phyloP scores from a whole-genome alignment of 2,888 invertebrate genomes.

The Helicoverpa assulta region DNA sequence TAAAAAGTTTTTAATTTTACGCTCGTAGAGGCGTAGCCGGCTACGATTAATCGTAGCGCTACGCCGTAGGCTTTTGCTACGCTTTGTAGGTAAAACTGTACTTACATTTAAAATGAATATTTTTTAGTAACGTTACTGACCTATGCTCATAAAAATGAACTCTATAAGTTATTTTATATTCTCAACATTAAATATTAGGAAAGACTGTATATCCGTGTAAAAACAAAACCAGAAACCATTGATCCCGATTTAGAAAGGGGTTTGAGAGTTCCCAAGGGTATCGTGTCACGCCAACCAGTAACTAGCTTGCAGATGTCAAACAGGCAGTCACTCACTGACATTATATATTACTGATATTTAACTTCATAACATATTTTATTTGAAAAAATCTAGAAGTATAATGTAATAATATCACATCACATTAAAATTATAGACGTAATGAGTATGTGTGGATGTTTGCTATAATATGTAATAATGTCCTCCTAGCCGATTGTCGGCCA shows the following conservation, averaged over 20 bases:
- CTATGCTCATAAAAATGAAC: neutral
- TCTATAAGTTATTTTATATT: too few relatives aligned
- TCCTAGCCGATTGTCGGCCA: too few relatives aligned
- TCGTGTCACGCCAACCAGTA: neutral
- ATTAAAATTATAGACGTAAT: too few relatives aligned
- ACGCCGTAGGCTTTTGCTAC: conserved; percentile 41
- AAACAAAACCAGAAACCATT: neutral
- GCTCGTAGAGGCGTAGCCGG: conserved; percentile 30
- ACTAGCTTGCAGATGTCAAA: neutral
- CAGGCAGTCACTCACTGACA: neutral
- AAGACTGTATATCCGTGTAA: neutral
- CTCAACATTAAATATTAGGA: too few relatives aligned
- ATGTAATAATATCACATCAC: too few relatives aligned
- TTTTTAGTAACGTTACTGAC: conserved; percentile 8
- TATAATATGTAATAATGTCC: too few relatives aligned
- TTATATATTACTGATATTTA: neutral
- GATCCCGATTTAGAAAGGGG: neutral
- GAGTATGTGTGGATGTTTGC: too few relatives aligned
- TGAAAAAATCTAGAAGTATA: too few relatives aligned
- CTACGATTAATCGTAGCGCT: conserved; percentile 38
- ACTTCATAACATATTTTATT: neutral
- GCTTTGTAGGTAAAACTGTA: conserved; percentile 5
- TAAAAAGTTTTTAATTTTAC: conserved; percentile 26
- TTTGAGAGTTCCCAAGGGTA: neutral
- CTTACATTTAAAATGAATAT: neutral